Evolutionary conservation across 2,797 vertebrate species (phyloP), one percentile per base, ranked within the genome.

Genomic region (Crocodylus rhombifer): DNA sequence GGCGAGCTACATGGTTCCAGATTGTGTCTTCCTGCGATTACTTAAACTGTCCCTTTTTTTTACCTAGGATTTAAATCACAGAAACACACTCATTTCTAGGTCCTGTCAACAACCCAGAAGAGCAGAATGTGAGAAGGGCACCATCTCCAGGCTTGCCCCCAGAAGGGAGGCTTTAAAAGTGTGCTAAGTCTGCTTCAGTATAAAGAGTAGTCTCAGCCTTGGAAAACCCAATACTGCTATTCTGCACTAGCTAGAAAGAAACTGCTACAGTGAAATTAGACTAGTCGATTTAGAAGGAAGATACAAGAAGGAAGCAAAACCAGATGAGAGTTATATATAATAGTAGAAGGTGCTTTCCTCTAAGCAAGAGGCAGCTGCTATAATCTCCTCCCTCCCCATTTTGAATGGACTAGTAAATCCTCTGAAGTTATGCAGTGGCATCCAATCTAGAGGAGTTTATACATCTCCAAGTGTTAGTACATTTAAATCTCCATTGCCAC

Each of bases 151-250:
- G 16, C 14, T 6, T 15, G 30, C 10, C 6, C n/a, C 15, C 20
- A 51, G 42, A 15, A 84, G 80, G 82, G 21, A 63, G 88, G 82
- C 91, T 67, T 67, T 69, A 69, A 51, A 51, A 51, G 42, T 51
- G 6, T 51, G 10, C 42, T 51, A 51, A 51, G 42, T 51, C 9
- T 51, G 42, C 42, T 51, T 51, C 42, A 51, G 94, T 94, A 91
- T 71, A 93, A 95, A 94, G 86, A 93, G 92, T 88, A 64, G 57
- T 88, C 64, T 55, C 7, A 23, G 20, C 58, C 58, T 16, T 21
- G 20, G 57, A 88, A 91, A 95, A 88, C 87, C 94, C 88, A 94
- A 77, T 1, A 10, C 95, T 82, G 95, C 91, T 4, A 4, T 10
- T 21, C 7, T 30, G 30, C 4, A 5, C 7, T 21, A 71, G 33